Conservation (phyloP, 2,797 vertebrate genomes). For the Tinamus major region DNA sequence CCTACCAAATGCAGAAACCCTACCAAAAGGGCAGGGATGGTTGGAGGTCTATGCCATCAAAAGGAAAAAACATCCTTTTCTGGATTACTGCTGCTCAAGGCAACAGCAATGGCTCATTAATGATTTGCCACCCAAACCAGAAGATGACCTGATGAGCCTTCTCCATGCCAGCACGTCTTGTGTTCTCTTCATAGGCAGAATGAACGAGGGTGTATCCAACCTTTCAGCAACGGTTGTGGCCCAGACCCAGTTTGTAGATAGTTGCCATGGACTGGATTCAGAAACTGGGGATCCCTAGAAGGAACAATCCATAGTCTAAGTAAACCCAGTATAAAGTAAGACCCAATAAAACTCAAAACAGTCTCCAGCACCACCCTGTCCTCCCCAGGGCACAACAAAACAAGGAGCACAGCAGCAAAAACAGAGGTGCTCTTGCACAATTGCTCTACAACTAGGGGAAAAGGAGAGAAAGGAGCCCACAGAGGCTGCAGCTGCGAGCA, state of each 20-base stretch:
- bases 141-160: background rate
- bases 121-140: background rate
- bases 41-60: background rate
- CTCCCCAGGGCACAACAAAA: accelerated
- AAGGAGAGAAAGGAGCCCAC: background rate
- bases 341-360: background rate
- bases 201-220: background rate
- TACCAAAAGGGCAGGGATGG: accelerated
- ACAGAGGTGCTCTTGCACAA: accelerated
- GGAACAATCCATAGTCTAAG: accelerated
- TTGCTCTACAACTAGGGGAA: background rate
- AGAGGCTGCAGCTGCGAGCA: background rate
- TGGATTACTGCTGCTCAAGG: background rate
- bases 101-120: accelerated
- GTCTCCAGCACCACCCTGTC: background rate
- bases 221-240: background rate
- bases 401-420: background rate
- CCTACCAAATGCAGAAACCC: background rate
- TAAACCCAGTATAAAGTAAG: accelerated
- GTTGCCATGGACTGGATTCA: background rate
- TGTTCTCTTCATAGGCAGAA: too few relatives aligned
- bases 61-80: accelerated
- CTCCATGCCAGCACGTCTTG: accelerated
- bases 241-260: background rate
- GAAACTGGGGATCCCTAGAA: background rate